Evolutionary conservation across 2,113 vertebrate genomes (phyloP).

Genomic region (Empidonax traillii): DNA sequence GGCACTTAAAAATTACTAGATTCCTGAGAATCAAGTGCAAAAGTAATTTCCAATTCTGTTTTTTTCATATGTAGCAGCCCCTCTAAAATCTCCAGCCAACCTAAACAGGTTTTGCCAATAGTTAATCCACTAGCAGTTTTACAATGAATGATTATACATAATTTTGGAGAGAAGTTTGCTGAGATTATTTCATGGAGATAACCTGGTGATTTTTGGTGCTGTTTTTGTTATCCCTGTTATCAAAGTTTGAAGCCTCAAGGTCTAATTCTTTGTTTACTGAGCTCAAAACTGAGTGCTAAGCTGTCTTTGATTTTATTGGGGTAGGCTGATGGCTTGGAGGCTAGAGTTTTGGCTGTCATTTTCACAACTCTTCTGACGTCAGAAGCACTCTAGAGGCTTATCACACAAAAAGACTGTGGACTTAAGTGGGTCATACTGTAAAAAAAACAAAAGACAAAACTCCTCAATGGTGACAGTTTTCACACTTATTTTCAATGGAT

Average conservation of each 20-base stretch:
- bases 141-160: not conserved
- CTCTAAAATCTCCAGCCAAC: not conserved
- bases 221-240: not conserved
- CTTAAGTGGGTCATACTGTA: not conserved
- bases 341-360: not conserved
- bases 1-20: not conserved
- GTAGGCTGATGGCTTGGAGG: not conserved
- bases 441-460: not conserved
- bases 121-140: not conserved
- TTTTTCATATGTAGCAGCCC: not conserved
- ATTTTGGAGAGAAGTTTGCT: not conserved
- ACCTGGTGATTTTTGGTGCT: not conserved
- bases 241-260: not conserved
- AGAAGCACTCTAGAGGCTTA: not conserved
- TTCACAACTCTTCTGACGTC: not conserved
- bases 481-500: not conserved
- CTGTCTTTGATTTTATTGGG: not conserved
- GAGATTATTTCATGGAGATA: not conserved
- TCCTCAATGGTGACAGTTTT: not conserved
- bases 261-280: slow-evolving; percentile 3
- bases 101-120: not conserved
- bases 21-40: not conserved
- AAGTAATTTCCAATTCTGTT: not conserved
- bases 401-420: not conserved
- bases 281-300: not conserved